phyloP scores from a whole-genome alignment of 2,797 vertebrate species.

The Mastacembelus armatus region DNA sequence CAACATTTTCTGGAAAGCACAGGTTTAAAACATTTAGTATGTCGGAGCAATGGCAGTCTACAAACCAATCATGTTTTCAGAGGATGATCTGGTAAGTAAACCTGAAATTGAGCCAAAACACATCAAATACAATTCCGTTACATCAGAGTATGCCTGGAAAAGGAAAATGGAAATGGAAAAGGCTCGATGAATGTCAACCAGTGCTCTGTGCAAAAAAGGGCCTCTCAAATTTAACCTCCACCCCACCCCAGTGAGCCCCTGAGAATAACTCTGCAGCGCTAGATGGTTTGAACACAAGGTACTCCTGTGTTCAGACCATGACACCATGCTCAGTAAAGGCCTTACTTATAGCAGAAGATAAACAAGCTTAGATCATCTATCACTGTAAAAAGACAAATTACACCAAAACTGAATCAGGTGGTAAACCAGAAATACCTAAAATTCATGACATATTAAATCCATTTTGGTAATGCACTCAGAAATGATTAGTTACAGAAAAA shows the following conservation, averaged over 20 bases:
- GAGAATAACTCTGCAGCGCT: slow-evolving; percentile 70
- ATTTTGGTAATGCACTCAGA: slow-evolving; percentile 1
- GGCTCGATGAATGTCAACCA: slow-evolving; percentile 64
- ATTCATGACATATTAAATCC: slow-evolving; percentile 10
- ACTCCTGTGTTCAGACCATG: slow-evolving; percentile 63
- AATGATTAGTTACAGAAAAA: background rate
- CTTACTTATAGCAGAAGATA: slow-evolving; percentile 47
- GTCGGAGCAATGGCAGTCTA: no score
- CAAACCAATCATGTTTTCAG: slow-evolving; percentile 8
- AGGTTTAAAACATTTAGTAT: background rate
- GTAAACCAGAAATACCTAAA: slow-evolving; percentile 22
- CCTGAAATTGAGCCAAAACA: slow-evolving; percentile 26
- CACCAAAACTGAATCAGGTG: slow-evolving; percentile 17
- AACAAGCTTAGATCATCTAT: slow-evolving; percentile 47
- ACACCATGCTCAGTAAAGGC: slow-evolving; percentile 46
- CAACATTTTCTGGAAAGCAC: background rate
- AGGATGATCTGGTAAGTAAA: slow-evolving; percentile 14
- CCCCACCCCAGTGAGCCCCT: slow-evolving; percentile 53
- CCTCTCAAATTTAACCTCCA: slow-evolving; percentile 65
- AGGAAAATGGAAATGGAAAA: no score
- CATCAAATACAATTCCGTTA: slow-evolving; percentile 50
- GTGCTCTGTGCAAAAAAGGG: slow-evolving; percentile 49
- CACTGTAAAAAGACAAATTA: slow-evolving; percentile 18
- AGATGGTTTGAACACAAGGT: slow-evolving; percentile 46
- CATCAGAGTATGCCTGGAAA: slow-evolving; percentile 24